Percentiles rank a stretch among this genome's conserved stretches.
phyloP scores from a whole-genome alignment of 2,797 vertebrate genomes.

The Typhlichthys eigenmanni region DNA sequence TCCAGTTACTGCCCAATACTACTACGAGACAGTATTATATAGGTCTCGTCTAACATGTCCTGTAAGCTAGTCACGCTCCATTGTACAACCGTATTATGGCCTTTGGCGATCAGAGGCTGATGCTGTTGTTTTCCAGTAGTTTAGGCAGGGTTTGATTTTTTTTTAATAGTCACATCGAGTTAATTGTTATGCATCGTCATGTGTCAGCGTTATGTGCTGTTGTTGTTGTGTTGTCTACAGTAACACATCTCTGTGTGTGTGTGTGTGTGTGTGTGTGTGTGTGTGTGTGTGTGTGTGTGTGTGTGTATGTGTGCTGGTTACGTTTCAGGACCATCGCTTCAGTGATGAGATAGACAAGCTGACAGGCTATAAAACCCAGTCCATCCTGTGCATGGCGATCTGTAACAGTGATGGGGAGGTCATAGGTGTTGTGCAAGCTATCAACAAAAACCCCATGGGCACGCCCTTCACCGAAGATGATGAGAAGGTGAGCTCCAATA shows the following conservation, averaged over 20 bases:
- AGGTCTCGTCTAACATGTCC: constrained; percentile 8
- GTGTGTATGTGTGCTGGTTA: constrained; percentile 10
- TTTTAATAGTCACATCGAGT: neutral
- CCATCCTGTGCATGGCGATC: constrained; percentile 83
- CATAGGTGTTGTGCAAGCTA: constrained; percentile 83
- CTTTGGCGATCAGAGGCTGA: constrained; percentile 50
- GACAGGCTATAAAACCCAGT: constrained; percentile 83
- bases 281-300: neutral
- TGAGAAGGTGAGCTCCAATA: constrained; percentile 75
- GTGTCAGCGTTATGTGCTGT: neutral
- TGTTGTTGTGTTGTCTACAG: constrained; percentile 2
- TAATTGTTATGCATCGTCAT: neutral
- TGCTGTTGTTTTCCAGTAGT: neutral
- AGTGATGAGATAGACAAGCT: constrained; percentile 86
- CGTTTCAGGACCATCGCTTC: constrained; percentile 80
- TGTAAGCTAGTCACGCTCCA: constrained; percentile 26
- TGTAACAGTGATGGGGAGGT: constrained; percentile 82
- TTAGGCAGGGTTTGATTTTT: neutral
- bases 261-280: neutral
- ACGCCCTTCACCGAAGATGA: constrained; percentile 80
- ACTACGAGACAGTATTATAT: neutral
- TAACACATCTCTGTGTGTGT: constrained; percentile 5
- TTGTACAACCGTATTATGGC: constrained; percentile 76
- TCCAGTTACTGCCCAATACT: too few relatives aligned
- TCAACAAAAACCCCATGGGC: constrained; percentile 82